These are phyloP conservation scores for Chaenodraco wilsoni DNA, from an alignment of 2,797 vertebrate species.

Conservation along the genomic window DNA sequence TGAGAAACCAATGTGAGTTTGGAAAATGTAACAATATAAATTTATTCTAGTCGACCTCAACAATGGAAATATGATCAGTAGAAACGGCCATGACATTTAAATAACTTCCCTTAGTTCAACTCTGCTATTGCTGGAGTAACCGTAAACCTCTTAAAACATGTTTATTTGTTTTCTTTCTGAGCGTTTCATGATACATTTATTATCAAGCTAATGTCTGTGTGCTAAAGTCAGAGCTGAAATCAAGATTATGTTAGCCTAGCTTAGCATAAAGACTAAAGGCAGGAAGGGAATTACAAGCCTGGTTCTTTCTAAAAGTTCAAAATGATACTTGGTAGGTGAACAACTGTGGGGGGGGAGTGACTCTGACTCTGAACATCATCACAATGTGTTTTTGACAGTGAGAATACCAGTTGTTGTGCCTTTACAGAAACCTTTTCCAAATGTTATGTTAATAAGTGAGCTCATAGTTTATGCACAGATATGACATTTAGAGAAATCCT, in stretches of 20 bases:
- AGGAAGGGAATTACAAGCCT: not conserved
- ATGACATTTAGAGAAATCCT: not conserved
- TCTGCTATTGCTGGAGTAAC: not conserved
- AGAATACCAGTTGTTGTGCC: too few species aligned
- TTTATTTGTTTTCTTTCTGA: not conserved
- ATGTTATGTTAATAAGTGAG: too few species aligned
- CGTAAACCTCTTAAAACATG: fast-evolving
- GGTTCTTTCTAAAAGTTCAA: not conserved
- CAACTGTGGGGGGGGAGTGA: not conserved
- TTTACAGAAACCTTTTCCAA: not conserved
- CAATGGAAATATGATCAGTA: too few species aligned
- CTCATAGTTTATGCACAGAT: not conserved
- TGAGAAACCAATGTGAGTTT: too few species aligned
- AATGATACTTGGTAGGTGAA: not conserved
- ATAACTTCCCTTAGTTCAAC: constrained; percentile 8
- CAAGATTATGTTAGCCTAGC: not conserved
- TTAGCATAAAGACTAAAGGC: not conserved
- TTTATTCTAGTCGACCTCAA: too few species aligned
- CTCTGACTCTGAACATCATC: not conserved
- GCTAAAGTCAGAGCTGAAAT: not conserved
- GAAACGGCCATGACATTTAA: not conserved
- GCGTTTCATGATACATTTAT: not conserved
- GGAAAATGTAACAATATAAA: too few species aligned
- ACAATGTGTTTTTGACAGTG: not conserved
- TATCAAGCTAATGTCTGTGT: not conserved